phyloP scores from a whole-genome alignment of 2,113 vertebrate genomes.

The Alaudala cheleensis region DNA sequence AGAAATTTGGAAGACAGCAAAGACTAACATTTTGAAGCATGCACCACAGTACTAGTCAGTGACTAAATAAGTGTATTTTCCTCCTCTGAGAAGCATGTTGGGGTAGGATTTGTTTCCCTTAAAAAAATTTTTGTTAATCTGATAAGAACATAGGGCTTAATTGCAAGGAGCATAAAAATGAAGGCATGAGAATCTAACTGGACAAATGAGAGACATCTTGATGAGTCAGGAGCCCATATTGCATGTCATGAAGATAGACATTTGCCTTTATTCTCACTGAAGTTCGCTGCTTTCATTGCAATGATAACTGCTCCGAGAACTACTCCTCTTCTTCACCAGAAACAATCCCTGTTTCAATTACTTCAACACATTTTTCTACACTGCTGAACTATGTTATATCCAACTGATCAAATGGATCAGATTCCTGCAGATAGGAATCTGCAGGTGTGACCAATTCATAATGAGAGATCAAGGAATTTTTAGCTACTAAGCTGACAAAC shows the following conservation, averaged over 20 bases:
- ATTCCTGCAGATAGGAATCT: not conserved
- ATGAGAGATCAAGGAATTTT: not conserved
- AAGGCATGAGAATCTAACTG: not conserved
- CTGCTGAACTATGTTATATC: not conserved
- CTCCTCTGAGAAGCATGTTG: not conserved
- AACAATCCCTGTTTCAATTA: not conserved
- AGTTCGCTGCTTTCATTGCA: not conserved
- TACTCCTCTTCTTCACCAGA: not conserved
- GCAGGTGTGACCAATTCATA: not conserved
- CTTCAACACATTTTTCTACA: not conserved
- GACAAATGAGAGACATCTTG: not conserved
- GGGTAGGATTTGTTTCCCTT: not conserved
- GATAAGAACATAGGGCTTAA: not conserved
- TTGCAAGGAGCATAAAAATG: not conserved
- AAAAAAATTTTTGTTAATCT: not conserved
- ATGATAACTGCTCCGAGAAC: not conserved
- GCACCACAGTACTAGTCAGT: not conserved
- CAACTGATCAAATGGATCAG: rapidly evolving
- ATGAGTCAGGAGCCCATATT: not conserved
- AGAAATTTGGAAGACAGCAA: not conserved
- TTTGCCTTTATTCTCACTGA: not conserved
- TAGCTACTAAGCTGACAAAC: not conserved
- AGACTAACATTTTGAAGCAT: not conserved
- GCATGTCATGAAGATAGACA: not conserved
- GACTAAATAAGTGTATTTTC: not conserved